Evolutionary conservation across 2,113 vertebrate genomes (phyloP).

Genomic region (Sylvilagus bachmani): DNA sequence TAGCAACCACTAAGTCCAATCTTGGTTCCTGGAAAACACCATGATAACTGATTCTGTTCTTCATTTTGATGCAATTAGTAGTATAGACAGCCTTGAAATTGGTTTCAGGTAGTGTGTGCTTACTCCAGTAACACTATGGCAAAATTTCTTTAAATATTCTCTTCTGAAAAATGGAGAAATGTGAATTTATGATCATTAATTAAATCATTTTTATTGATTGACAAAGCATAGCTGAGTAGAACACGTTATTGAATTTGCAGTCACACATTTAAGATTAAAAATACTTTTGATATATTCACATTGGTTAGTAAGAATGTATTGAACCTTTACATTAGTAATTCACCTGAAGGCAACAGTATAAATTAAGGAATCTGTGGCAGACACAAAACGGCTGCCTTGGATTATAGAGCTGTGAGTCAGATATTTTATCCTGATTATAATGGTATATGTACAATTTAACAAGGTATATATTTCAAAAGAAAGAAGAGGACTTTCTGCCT

Average conservation of each 20-base stretch:
- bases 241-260: background rate
- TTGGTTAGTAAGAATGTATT: slow-evolving; percentile 4
- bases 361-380: background rate
- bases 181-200: background rate
- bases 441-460: background rate
- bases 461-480: background rate
- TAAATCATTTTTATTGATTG: background rate
- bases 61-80: background rate
- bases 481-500: background rate
- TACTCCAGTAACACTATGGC: background rate
- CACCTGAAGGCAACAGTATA: background rate
- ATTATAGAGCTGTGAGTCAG: background rate
- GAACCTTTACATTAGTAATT: background rate
- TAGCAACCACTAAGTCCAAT: background rate
- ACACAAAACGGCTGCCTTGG: background rate
- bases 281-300: background rate
- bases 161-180: background rate
- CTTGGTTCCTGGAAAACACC: background rate
- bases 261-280: background rate
- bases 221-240: background rate
- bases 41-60: background rate
- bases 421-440: background rate
- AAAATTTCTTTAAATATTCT: background rate
- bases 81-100: background rate
- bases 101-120: background rate